Evolutionary conservation across 1,140 invertebrate genomes (phyloP).

Genomic region (Bombus sylvicola): DNA sequence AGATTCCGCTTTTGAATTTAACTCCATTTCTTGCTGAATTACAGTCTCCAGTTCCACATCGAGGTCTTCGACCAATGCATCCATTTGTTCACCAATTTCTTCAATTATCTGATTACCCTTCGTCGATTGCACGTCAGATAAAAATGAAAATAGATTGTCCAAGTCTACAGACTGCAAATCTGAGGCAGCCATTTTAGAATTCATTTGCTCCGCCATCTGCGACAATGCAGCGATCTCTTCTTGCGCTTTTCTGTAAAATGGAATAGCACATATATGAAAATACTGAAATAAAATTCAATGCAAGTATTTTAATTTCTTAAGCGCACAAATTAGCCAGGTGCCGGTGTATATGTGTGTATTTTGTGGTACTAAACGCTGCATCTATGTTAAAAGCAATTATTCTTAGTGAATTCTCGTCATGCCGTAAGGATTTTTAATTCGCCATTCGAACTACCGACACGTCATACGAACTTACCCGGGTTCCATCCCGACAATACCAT

Average conservation of each 20-base stretch:
- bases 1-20: conserved; percentile 76
- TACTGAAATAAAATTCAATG: neutral
- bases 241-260: conserved; percentile 86
- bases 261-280: neutral
- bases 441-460: conserved; percentile 42
- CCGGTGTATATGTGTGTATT: neutral
- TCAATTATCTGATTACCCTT: conserved; percentile 88
- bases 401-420: conserved; percentile 12
- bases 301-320: neutral
- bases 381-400: conserved; percentile 28
- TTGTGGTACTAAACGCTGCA: neutral
- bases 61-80: conserved; percentile 90
- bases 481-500: conserved; percentile 83
- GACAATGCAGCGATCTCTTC: conserved; percentile 89
- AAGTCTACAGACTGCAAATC: conserved; percentile 90
- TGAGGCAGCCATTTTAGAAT: conserved; percentile 84
- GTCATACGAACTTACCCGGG: conserved; percentile 79
- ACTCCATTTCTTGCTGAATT: conserved; percentile 84
- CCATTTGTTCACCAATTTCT: conserved; percentile 93
- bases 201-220: conserved; percentile 90
- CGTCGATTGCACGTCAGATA: conserved; percentile 90
- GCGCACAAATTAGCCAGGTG: conserved; percentile 29
- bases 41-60: conserved; percentile 88
- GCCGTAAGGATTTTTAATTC: conserved; percentile 19
- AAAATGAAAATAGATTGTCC: conserved; percentile 96